Base-by-base conservation (phyloP, 1,140 invertebrate species). In the Eriocheir sinensis region DNA sequence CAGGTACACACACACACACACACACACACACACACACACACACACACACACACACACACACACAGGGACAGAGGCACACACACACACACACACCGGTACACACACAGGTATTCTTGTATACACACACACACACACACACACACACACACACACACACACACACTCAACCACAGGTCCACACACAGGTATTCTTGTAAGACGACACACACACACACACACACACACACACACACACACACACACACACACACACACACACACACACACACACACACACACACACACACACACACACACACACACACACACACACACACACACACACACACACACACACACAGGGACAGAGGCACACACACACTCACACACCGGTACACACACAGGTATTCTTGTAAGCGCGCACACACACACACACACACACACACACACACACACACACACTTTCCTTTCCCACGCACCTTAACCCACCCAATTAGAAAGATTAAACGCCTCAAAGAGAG, bases 371-470 rank as follows among this genome's bases (percentile, higher is more conserved):
- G 2, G 21, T 21, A 72, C 53, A 72, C 6, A 72, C 53, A 72
- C 53, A 72, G n/a, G n/a, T n/a, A n/a, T n/a, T n/a, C n/a, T n/a
- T n/a, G n/a, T n/a, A n/a, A n/a, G n/a, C n/a, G n/a, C 53, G 27
- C 53, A 72, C 53, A 72, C 6, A 72, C 53, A 72, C 60, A 72
- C 60, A 72, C 60, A 72, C 60, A 72, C 60, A 72, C 60, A 72
- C 60, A 72, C 60, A 72, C 60, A 27, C 17, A 27, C 60, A 72
- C 60, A 72, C 60, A 72, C 60, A 72, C 60, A 72, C 60, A 72
- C 60, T 72, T 72, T 72, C 60, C 60, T n/a, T 72, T 72, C 60
- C 60, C 60, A 72, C 60, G 60, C 60, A 72, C 60, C 60, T 72
- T 72, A 27, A n/a, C 27, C 21, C 60, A n/a, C 60, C 60, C 27